Evolutionary conservation across 2,888 invertebrate species (phyloP).

Genomic region (Eupithecia centaureata): DNA sequence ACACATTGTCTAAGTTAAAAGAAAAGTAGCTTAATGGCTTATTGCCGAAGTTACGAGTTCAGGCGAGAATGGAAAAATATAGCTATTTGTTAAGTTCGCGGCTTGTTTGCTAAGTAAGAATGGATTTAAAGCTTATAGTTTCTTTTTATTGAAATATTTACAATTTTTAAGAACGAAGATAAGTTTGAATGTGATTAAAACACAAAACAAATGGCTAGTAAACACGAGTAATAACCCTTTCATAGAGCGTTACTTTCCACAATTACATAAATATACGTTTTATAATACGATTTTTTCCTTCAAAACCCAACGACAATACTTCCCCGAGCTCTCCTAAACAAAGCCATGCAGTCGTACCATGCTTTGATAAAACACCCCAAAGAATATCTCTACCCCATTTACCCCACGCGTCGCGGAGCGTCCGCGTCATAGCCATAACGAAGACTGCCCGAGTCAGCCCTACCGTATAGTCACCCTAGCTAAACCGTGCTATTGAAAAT

Average conservation of each 20-base stretch:
- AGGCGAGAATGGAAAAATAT: constrained; percentile 15
- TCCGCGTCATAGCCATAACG: constrained; percentile 5
- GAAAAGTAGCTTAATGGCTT: constrained; percentile 35
- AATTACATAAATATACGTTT: too few species aligned
- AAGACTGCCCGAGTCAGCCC: constrained; percentile 7
- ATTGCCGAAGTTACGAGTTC: constrained; percentile 33
- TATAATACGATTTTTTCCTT: too few species aligned
- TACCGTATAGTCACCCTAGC: constrained; percentile 25
- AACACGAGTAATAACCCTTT: too few species aligned
- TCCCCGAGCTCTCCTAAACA: constrained; percentile 9
- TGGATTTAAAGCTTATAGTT: too few species aligned
- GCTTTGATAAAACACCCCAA: constrained; percentile 30
- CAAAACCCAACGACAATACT: neutral
- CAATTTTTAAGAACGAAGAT: too few species aligned
- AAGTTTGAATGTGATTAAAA: too few species aligned
- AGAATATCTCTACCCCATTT: constrained; percentile 21
- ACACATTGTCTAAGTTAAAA: constrained; percentile 30
- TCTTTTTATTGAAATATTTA: too few species aligned
- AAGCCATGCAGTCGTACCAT: constrained; percentile 15
- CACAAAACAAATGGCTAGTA: too few species aligned
- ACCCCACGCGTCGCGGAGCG: constrained; percentile 15
- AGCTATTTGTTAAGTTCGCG: constrained; percentile 14
- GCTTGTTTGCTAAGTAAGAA: neutral
- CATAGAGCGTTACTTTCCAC: too few species aligned
- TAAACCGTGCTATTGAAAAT: constrained; percentile 15